Base-by-base conservation (phyloP, 2,888 invertebrate species). In the Fragum whitleyi region DNA sequence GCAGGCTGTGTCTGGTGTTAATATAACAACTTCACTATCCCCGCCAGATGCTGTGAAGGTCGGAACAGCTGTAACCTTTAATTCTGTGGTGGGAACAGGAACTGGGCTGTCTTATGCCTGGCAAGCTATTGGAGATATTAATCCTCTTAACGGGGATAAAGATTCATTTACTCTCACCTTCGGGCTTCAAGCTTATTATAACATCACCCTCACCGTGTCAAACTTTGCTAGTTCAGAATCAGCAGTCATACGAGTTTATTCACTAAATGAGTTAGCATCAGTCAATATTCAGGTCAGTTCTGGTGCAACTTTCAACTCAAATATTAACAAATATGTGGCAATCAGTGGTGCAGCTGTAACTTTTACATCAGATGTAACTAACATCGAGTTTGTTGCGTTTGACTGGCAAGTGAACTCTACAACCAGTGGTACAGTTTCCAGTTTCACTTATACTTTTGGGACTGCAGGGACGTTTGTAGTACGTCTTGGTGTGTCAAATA, bases 211-310 rank as follows among this genome's bases (percentile, higher is more conserved):
- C 29, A 69, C 28, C 21, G 79, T 85, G 0, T 59, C 70, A 19
- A 89, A 89, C 67, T 72, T 69, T 72, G 86, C 88, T 16, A 89
- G 88, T 68, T 77, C 73, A 39, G 74, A 55, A 32, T 21, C 61
- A 19, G 77, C 47, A 2, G 53, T 26, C 26, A 61, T 70, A 3
- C 59, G 72, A 14, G 75, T 89, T 19, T 83, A 83, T 73, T 82
- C 85, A 0, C 77, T 87, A 62, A 67, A 82, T 71, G 53, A 77
- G 29, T 39, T 86, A 7, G 68, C 77, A 21, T 21, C 65, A 21
- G 74, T 86, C 16, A 65, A 29, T 21, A 32, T 87, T 11, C 42
- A 42, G 32, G 73, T 75, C 23, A 57, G 57, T 32, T 42, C 55
- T 23, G 79, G 65, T 16, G 74, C 74, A 16, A 69, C 55, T 1